Base-by-base conservation (phyloP, 2,888 invertebrate genomes). In the Euzophera pinguis region DNA sequence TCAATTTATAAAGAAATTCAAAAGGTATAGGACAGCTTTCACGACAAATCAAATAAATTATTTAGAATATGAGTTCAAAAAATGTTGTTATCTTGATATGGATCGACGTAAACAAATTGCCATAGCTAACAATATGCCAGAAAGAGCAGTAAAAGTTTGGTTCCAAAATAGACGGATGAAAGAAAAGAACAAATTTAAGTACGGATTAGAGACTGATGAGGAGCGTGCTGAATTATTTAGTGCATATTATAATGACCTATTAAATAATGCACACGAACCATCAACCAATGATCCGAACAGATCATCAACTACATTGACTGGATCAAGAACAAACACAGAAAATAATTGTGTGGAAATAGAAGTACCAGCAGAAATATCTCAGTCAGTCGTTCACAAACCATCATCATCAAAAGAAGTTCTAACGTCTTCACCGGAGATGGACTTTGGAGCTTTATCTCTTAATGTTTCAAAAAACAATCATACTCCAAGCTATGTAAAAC, bases 81-180 rank as follows among this genome's bases (percentile, higher is more conserved):
- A 85, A 63, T 93, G 91, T 62, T 92, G 92, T 3, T 96, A 96
- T 70, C 83, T 96, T 0, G 93, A 93, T 61, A 91, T 93, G 10
- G 91, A 92, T 0, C 83, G 93, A 17, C 87, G 96, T 5, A 93
- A 94, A 57, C 92, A 94, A 69, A 88, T 96, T 73, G 93, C 96
- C 74, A 86, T 0, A 64, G 80, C 0, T 82, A 96, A 0, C n/a
- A 90, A 90, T 47, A 90, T 96, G 8, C 89, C 93, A 0, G 96
- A 96, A 68, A 85, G 93, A 52, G 95, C 95, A 62, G 93, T 96
- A 29, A 96, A 96, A 76, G 94, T 96, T 53, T 96, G 96, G 96
- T 96, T 96, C 69, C 96, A 96, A 74, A 96, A 96, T 73, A 88
- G 95, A 0, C 84, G 96, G 5, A 96, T 96, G 95, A 94, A 93